Evolutionary conservation across 1,140 invertebrate genomes (phyloP).

Genomic region (Leptonema lineaticorne): DNA sequence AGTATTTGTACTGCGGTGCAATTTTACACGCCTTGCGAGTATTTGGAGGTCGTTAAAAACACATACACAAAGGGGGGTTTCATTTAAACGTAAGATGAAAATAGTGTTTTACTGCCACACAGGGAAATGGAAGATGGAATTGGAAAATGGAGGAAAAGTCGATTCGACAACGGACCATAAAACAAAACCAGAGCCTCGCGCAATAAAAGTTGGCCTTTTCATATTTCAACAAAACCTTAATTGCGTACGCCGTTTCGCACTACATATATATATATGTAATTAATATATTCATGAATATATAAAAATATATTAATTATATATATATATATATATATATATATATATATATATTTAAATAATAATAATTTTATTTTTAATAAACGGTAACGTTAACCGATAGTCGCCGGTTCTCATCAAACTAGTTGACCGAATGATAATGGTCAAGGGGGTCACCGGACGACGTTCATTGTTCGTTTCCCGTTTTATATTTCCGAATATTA

Average conservation of each 20-base stretch:
- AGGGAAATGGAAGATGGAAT: conserved; percentile 30
- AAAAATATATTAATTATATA: not conserved
- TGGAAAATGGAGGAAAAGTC: conserved; percentile 28
- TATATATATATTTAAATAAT: not conserved
- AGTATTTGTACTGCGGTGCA: not conserved
- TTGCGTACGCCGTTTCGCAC: not conserved
- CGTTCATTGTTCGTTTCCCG: conserved; percentile 11
- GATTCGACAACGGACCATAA: conserved; percentile 16
- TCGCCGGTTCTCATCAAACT: conserved; percentile 7
- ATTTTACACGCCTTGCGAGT: conserved; percentile 28
- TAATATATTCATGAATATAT: not conserved
- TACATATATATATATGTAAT: no score
- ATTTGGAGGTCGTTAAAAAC: conserved; percentile 42
- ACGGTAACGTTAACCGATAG: not conserved
- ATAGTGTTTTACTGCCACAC: conserved; percentile 35
- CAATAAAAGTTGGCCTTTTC: conserved; percentile 5
- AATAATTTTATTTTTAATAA: not conserved
- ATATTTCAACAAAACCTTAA: not conserved
- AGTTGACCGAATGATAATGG: conserved; percentile 14
- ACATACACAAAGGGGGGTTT: conserved; percentile 41
- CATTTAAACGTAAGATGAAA: conserved; percentile 41
- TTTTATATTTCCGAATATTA: no score
- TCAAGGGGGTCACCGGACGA: not conserved
- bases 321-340: not conserved
- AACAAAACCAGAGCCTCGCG: not conserved